phyloP scores from a whole-genome alignment of 2,888 invertebrate species.

The Callosobruchus maculatus region DNA sequence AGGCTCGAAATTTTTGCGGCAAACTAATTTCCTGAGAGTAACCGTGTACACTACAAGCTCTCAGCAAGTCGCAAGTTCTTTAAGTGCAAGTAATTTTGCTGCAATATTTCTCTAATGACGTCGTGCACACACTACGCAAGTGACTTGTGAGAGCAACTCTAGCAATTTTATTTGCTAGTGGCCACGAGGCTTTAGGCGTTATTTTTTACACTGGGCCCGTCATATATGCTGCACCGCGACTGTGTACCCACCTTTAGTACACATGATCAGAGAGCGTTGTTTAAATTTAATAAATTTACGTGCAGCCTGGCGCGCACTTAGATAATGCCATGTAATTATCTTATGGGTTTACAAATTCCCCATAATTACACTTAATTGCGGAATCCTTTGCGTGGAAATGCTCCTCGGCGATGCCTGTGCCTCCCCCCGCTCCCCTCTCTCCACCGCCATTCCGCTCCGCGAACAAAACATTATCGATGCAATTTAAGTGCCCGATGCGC shows the following conservation, averaged over 20 bases:
- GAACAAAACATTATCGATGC: neutral
- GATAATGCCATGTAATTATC: neutral
- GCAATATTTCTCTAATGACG: too few relatives aligned
- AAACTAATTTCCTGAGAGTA: too few relatives aligned
- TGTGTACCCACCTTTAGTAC: neutral
- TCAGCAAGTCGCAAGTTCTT: too few relatives aligned
- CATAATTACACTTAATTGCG: neutral
- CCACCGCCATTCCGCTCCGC: neutral
- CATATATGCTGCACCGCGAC: too few relatives aligned
- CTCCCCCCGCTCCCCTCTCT: neutral
- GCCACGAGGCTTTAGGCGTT: too few relatives aligned
- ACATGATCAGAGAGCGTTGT: neutral
- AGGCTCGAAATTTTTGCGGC: too few relatives aligned
- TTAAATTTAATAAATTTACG: neutral
- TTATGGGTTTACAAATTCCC: neutral
- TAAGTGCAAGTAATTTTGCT: too few relatives aligned
- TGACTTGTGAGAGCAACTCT: too few relatives aligned
- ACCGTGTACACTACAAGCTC: too few relatives aligned
- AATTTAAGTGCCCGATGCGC: neutral
- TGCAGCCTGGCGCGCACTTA: neutral
- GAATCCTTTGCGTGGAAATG: neutral
- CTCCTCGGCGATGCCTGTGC: neutral
- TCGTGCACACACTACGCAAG: too few relatives aligned
- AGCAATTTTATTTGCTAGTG: too few relatives aligned
- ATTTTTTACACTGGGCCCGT: too few relatives aligned